These are phyloP conservation scores for Aspidoscelis tigris DNA, from an alignment of 2,113 vertebrate genomes.

Conservation along the genomic window DNA sequence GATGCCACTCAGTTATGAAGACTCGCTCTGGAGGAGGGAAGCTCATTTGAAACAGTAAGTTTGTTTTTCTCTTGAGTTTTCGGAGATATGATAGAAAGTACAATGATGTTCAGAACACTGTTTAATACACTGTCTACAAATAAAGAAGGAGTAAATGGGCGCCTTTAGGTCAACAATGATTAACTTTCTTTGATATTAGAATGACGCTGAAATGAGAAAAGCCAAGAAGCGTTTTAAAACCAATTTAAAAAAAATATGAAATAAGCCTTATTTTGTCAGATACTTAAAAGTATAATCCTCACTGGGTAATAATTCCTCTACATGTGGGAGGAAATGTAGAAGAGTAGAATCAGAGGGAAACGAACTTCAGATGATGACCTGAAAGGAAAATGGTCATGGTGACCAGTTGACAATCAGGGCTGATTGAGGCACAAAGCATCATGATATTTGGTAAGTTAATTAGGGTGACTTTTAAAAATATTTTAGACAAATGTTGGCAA, in stretches of 20 bases:
- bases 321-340: not conserved
- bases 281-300: not conserved
- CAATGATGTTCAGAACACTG: not conserved
- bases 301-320: not conserved
- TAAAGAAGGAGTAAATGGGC: not conserved
- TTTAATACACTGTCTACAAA: not conserved
- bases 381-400: not conserved
- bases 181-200: not conserved
- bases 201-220: not conserved
- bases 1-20: too few relatives aligned
- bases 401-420: not conserved
- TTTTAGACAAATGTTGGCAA: not conserved
- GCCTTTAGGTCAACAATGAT: not conserved
- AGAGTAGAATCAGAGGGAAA: not conserved
- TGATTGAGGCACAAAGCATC: not conserved
- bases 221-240: not conserved
- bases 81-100: not conserved
- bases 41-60: too few relatives aligned
- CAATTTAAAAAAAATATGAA: not conserved
- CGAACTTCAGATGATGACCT: not conserved
- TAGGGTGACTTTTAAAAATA: not conserved
- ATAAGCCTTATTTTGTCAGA: not conserved
- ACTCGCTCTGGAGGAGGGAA: not conserved
- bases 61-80: too few relatives aligned
- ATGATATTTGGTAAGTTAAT: not conserved